Conservation (phyloP, 2,797 vertebrate genomes). For the Decapterus maruadsi region DNA sequence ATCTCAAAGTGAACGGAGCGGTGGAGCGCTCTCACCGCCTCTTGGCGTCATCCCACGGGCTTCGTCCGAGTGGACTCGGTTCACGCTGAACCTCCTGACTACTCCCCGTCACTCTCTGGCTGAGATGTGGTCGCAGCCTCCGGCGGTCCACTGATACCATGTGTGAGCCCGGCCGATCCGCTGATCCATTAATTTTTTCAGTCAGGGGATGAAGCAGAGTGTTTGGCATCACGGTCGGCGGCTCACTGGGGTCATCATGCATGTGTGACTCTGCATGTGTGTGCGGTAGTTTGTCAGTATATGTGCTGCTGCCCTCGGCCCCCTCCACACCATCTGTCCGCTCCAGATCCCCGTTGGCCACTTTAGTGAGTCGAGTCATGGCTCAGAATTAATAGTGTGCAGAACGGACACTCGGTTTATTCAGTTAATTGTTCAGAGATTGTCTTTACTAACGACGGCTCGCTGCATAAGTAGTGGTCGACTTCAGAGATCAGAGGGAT, state of each 20-base stretch:
- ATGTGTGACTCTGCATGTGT: neutral
- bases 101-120: neutral
- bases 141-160: neutral
- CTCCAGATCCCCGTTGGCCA: constrained; percentile 42
- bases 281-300: constrained; percentile 6
- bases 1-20: neutral
- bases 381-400: constrained; percentile 47
- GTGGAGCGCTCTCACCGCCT: neutral
- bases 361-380: constrained; percentile 41
- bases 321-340: constrained; percentile 55
- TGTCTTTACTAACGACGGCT: neutral
- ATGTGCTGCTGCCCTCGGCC: constrained; percentile 30
- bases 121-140: constrained; percentile 10
- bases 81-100: neutral
- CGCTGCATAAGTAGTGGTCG: neutral
- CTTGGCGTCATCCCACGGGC: constrained; percentile 3
- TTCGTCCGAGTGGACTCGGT: neutral
- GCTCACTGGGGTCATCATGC: constrained; percentile 36
- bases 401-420: constrained; percentile 11
- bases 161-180: constrained; percentile 21
- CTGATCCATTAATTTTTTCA: constrained; percentile 37
- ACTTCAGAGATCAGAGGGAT: neutral
- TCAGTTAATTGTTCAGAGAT: constrained; percentile 23
- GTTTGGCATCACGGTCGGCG: constrained; percentile 1
- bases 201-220: constrained; percentile 26